Evolutionary conservation across 2,797 vertebrate genomes (phyloP).

Genomic region (Rhinatrema bivittatum): DNA sequence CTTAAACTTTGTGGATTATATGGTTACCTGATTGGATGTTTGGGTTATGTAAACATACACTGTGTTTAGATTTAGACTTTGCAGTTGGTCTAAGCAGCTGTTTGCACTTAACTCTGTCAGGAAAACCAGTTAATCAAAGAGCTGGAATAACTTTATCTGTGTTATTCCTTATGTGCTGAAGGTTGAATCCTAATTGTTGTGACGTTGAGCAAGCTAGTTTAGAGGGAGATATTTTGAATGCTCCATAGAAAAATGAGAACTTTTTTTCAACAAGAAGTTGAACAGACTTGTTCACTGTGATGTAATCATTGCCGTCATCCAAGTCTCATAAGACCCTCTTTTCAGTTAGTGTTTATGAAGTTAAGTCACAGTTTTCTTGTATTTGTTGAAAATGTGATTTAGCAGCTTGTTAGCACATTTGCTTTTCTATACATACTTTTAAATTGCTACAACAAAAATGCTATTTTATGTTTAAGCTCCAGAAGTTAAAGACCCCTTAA

Average conservation of each 20-base stretch:
- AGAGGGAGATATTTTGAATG: slow-evolving; percentile 23
- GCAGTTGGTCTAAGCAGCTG: slow-evolving; percentile 62
- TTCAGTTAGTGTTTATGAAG: slow-evolving; percentile 31
- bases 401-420: slow-evolving; percentile 34
- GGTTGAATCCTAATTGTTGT: slow-evolving; percentile 41
- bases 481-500: slow-evolving; percentile 29
- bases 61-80: slow-evolving; percentile 69
- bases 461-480: slow-evolving; percentile 37
- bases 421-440: slow-evolving; percentile 29
- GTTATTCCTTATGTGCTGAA: slow-evolving; percentile 52
- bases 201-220: slow-evolving; percentile 21
- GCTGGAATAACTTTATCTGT: slow-evolving; percentile 58
- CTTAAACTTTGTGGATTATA: slow-evolving; percentile 65
- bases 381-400: slow-evolving; percentile 30
- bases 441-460: slow-evolving; percentile 39
- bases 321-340: slow-evolving; percentile 33
- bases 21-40: slow-evolving; percentile 63
- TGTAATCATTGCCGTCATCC: slow-evolving; percentile 33
- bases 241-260: slow-evolving; percentile 36
- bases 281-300: slow-evolving; percentile 39
- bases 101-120: slow-evolving; percentile 65
- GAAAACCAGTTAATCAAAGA: slow-evolving; percentile 62
- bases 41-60: slow-evolving; percentile 63
- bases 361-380: slow-evolving; percentile 26
- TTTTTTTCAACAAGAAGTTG: slow-evolving; percentile 33